Evolutionary conservation across 2,888 invertebrate species (phyloP).

Genomic region (Polyploca ridens): DNA sequence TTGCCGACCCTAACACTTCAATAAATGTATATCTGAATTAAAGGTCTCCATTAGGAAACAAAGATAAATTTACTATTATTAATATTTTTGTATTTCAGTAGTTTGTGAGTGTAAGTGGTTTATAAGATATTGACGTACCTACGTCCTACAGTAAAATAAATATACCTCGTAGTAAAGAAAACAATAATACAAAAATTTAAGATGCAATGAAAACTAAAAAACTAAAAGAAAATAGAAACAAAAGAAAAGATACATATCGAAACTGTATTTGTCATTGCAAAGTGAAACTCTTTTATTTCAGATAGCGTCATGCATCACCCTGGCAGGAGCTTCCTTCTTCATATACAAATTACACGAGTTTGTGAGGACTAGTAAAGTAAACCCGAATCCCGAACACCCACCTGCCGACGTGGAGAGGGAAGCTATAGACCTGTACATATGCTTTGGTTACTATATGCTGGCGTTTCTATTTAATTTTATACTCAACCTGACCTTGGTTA

Average conservation of each 20-base stretch:
- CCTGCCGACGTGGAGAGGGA: slow-evolving; percentile 50
- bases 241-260: too few relatives aligned
- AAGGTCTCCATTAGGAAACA: too few relatives aligned
- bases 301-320: slow-evolving; percentile 51
- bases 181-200: too few relatives aligned
- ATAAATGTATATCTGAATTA: too few relatives aligned
- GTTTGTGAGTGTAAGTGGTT: too few relatives aligned
- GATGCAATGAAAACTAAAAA: neutral
- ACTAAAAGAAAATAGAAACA: neutral
- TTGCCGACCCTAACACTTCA: too few relatives aligned
- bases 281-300: slow-evolving; percentile 40
- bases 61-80: too few relatives aligned
- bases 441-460: slow-evolving; percentile 62
- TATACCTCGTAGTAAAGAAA: too few relatives aligned
- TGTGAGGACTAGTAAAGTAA: slow-evolving; percentile 43
- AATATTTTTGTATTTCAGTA: too few relatives aligned
- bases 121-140: too few relatives aligned
- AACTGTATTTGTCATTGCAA: too few relatives aligned
- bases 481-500: slow-evolving; percentile 60
- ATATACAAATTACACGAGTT: slow-evolving; percentile 56
- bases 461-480: slow-evolving; percentile 60
- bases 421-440: slow-evolving; percentile 63
- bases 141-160: too few relatives aligned
- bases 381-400: slow-evolving; percentile 46
- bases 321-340: slow-evolving; percentile 50